Evolutionary conservation across 2,888 invertebrate genomes (phyloP).

Genomic region (Bibio marci): DNA sequence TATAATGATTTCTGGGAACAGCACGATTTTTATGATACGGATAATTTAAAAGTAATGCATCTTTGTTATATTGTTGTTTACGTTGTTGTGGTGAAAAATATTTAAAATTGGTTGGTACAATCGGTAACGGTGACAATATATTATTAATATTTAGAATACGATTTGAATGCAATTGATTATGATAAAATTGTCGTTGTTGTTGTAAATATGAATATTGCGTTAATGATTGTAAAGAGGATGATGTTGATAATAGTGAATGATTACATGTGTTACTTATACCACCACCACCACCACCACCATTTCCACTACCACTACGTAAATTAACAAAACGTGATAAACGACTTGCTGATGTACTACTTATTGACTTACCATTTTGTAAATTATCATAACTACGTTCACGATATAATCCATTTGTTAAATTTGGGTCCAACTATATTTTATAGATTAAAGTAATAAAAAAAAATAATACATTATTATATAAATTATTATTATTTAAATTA

Average conservation of each 20-base stretch:
- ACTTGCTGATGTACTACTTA: too few species aligned
- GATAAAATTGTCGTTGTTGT: too few species aligned
- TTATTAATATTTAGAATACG: too few species aligned
- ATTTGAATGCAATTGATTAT: constrained; percentile 10
- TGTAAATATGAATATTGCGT: constrained; percentile 5
- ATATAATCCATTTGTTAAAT: constrained; percentile 19
- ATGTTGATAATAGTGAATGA: constrained; percentile 23
- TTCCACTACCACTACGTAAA: too few species aligned
- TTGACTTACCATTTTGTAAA: constrained; percentile 32
- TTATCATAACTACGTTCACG: constrained; percentile 29
- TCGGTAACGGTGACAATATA: too few species aligned
- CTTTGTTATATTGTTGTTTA: too few species aligned
- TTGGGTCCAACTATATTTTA: constrained; percentile 22
- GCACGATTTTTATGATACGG: constrained; percentile 27
- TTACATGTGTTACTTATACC: neutral
- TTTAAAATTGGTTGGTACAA: constrained; percentile 25
- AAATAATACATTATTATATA: neutral
- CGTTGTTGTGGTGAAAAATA: constrained; percentile 26
- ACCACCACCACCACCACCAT: neutral
- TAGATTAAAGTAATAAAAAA: neutral
- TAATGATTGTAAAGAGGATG: constrained; percentile 17
- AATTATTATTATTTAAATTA: too few species aligned
- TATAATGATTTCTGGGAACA: constrained; percentile 14
- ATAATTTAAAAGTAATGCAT: constrained; percentile 24
- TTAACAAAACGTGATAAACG: neutral